Percentiles rank a stretch among this genome's conserved stretches.
Evolutionary conservation across 2,113 vertebrate genomes (phyloP).

Genomic region (Scomber scombrus): DNA sequence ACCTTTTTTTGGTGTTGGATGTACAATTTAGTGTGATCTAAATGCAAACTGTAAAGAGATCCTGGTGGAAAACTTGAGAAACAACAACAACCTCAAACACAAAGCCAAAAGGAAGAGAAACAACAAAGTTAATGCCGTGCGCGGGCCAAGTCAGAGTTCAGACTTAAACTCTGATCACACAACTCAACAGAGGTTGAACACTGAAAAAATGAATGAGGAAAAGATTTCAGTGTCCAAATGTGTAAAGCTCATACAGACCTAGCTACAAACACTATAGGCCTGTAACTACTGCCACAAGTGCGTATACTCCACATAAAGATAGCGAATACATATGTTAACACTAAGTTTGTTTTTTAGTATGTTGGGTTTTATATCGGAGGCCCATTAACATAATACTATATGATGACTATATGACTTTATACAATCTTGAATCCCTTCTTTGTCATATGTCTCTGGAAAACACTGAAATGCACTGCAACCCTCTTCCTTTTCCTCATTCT

Average conservation of each 20-base stretch:
- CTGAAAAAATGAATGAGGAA: background rate
- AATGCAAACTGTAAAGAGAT: too few species aligned
- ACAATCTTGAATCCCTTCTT: background rate
- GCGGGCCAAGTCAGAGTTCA: background rate
- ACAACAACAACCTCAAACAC: background rate
- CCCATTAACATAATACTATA: background rate
- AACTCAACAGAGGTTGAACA: background rate
- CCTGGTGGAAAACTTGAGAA: background rate
- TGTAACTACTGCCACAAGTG: background rate
- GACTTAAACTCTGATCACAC: background rate
- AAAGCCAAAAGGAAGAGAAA: background rate
- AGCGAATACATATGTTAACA: background rate
- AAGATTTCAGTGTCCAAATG: background rate
- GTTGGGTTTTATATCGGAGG: background rate
- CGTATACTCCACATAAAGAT: background rate
- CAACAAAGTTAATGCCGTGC: background rate
- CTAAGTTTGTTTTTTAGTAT: background rate
- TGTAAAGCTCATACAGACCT: background rate
- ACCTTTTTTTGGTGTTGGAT: too few species aligned
- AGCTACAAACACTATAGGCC: background rate
- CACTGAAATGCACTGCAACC: conserved; percentile 1
- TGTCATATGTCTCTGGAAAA: background rate
- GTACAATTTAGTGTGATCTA: too few species aligned
- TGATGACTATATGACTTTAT: too few species aligned
- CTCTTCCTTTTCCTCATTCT: conserved; percentile 40